Conservation (phyloP, 2,113 vertebrate species). For the Sceloporus tristichus region DNA sequence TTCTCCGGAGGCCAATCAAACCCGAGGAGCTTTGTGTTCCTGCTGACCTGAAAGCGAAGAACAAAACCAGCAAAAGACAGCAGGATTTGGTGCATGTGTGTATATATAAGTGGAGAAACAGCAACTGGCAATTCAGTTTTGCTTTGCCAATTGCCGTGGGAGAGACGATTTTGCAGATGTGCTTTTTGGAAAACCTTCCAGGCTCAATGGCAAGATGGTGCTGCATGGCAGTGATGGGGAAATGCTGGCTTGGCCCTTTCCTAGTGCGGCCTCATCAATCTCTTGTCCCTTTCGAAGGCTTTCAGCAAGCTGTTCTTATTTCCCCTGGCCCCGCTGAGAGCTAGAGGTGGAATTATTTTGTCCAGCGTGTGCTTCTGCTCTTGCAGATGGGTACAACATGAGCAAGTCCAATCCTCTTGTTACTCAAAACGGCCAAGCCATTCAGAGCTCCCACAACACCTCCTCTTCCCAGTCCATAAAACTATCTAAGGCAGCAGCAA, state of each 20-base stretch:
- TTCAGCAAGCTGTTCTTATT: background rate
- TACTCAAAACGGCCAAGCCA: background rate
- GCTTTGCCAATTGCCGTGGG: background rate
- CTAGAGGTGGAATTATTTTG: background rate
- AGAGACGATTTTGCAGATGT: conserved; percentile 1
- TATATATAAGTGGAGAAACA: too few species aligned
- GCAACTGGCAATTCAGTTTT: background rate
- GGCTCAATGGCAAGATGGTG: background rate
- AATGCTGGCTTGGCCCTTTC: background rate
- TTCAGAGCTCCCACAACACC: too few species aligned
- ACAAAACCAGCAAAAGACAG: background rate
- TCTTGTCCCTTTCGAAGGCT: background rate
- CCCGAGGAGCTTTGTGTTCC: background rate
- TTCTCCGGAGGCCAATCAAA: background rate
- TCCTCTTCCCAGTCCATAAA: background rate
- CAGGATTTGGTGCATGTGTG: too few species aligned
- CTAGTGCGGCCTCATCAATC: background rate
- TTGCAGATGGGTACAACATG: background rate
- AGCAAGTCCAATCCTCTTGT: background rate
- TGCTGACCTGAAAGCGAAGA: background rate
- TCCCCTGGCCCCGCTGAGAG: background rate
- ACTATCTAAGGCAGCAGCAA: too few species aligned
- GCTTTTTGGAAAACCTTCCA: background rate
- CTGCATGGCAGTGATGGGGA: background rate
- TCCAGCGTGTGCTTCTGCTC: background rate